These are phyloP conservation scores for Lagorchestes hirsutus DNA, from an alignment of 2,797 vertebrate species.

Conservation along the genomic window DNA sequence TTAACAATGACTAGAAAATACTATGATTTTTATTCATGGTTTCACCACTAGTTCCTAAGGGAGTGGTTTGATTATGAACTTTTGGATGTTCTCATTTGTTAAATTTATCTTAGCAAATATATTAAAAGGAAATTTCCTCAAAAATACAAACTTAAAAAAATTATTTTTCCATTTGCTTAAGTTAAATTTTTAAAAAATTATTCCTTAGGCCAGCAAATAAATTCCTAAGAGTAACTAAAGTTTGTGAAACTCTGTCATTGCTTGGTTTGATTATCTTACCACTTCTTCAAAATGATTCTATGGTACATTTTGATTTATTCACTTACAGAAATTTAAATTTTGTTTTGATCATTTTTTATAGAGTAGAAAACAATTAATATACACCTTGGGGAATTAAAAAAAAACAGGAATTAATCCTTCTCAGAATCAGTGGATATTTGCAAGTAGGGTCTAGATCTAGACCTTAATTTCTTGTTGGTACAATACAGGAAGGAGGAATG, in stretches of 20 bases:
- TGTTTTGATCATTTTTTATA: conserved; percentile 26
- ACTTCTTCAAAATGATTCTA: not conserved
- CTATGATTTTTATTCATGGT: conserved; percentile 13
- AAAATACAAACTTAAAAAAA: conserved; percentile 1
- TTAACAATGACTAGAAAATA: not conserved
- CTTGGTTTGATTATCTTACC: conserved; percentile 18
- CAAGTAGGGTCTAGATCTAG: not conserved
- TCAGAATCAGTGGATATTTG: not conserved
- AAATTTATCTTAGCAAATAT: not conserved
- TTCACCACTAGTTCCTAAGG: not conserved
- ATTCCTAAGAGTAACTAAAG: not conserved
- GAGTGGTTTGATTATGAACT: not conserved
- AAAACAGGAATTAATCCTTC: conserved; percentile 1
- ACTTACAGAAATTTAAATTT: conserved; percentile 47
- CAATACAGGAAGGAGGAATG: not conserved
- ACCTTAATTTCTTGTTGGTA: not conserved
- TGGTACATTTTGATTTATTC: conserved; percentile 26
- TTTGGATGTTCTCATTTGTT: conserved; percentile 20
- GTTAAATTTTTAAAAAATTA: conserved; percentile 35
- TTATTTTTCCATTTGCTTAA: not conserved
- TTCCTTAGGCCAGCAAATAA: not conserved
- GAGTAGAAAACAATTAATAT: conserved; percentile 33
- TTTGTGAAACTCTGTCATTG: not conserved
- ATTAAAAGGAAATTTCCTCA: not conserved
- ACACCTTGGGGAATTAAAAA: not conserved